Evolutionary conservation across 2,797 vertebrate species (phyloP).

Genomic region (Peromyscus nudipes): DNA sequence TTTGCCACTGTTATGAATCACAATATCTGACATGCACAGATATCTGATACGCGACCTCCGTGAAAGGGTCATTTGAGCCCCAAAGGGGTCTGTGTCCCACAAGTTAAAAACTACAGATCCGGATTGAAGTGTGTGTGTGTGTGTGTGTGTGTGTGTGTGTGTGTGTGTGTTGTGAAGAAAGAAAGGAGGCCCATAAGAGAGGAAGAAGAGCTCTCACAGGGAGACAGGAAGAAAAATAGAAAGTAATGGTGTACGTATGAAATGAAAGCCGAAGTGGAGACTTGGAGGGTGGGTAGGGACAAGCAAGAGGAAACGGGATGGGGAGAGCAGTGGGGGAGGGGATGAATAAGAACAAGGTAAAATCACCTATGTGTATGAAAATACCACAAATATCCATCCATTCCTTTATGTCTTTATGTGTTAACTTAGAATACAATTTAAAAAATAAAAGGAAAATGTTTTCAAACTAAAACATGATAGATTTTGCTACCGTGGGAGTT

Average conservation of each 20-base stretch:
- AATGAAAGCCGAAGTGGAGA: not conserved
- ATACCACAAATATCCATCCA: not conserved
- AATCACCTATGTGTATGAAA: not conserved
- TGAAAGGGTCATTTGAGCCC: not conserved
- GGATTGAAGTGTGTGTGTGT: not conserved
- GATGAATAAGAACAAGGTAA: not conserved
- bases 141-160: not conserved
- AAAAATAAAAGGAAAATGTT: not conserved
- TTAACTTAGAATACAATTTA: not conserved
- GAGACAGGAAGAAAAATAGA: not conserved
- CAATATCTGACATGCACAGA: not conserved
- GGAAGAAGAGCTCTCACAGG: not conserved
- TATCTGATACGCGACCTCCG: not conserved
- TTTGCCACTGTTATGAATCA: not conserved
- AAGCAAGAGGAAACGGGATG: not conserved
- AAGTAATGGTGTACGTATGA: not conserved
- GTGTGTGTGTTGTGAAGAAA: not conserved
- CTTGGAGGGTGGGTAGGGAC: not conserved
- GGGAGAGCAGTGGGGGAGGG: not conserved
- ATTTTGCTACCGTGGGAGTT: not conserved
- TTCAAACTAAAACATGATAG: not conserved
- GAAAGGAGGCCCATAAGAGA: too few relatives aligned
- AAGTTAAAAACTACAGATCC: not conserved
- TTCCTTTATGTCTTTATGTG: not conserved
- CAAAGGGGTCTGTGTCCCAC: too few relatives aligned